Evolutionary conservation across 1,140 invertebrate species (phyloP), one percentile per base, ranked within the genome.

Genomic region (Cardiocondyla obscurior): DNA sequence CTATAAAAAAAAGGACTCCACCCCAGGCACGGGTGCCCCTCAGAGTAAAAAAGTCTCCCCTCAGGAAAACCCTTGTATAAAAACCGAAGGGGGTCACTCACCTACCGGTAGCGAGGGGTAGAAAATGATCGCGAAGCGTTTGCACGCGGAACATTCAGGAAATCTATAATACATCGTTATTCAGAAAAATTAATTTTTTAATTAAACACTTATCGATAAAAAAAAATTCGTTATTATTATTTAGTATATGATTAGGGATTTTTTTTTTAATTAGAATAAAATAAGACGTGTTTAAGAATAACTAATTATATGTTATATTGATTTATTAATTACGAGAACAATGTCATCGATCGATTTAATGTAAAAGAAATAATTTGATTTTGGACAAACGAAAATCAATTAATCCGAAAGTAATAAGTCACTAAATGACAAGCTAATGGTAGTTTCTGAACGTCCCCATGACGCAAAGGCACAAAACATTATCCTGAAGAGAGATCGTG

Each of bases 41-140:
- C 72, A 79, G 73, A 90, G 87, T 90, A 90, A 93, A 92, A 90
- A 86, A 60, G 25, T 86, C 86, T 90, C 91, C 90, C 89, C 81
- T 79, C 83, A 85, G 90, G 74, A 93, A 93, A 93, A 92, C 91
- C 92, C 92, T 92, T 92, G 92, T 92, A 92, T 92, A 93, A 93
- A 93, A 93, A 93, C 89, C 91, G 88, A 89, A 92, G 92, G 92
- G 92, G 92, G 92, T 92, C 91, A 90, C 69, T 86, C 86, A 92
- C 89, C 91, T 81, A 77, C 82, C 60, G 64, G 79, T 88, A 89
- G 85, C 85, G 79, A 87, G 88, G 83, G 88, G 55, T 82, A 87
- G 86, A 85, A 85, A 57, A 83, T 70, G 84, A 79, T 81, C 64
- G 72, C 58, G 79, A 84, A 84, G 49, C 72, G 57, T 79, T 84